Base-by-base conservation (phyloP, 1,140 invertebrate species). In the Rhagoletis zephyria region DNA sequence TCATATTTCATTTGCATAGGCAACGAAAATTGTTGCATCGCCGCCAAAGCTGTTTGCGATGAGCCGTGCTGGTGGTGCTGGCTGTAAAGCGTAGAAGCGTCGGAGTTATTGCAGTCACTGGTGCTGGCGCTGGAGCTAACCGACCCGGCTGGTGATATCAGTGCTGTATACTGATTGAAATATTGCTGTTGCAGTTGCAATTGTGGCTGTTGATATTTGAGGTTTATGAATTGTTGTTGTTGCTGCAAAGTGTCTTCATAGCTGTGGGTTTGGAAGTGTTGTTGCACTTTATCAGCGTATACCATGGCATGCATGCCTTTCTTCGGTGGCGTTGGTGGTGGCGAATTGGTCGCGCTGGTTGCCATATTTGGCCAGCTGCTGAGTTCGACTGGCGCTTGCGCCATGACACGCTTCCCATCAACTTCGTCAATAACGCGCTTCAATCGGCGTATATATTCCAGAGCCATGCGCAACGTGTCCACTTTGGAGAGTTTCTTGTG, bases 401-500 rank as follows among this genome's bases (percentile, higher is more conserved):
- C 85, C 45, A 30, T 85, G 1, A 51, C 63, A 64, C 86, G 70
- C 56, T 85, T 87, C 4, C 74, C 51, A 45, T 88, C 88, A 7
- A 88, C 88, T 67, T 92, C 91, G 59, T 91, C 94, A 3, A 98
- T 93, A 14, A 98, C 92, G 89, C 95, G 95, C 92, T 98, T 96
- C 45, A 99, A 94, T 89, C 96, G 96, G 87, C 96, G 95, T 89
- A 99, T 99, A 92, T 99, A 99, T 92, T 98, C 97, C 0, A 99
- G 97, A 2, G 98, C 98, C 91, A 98, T 95, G 88, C 97, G 94
- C 40, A 99, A 93, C 0, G 98, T 99, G 91, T 99, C 98, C 42
- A 99, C 98, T 95, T 99, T 99, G 91, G 97, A 97, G 19, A 99
- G 94, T 92, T 99, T 98, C 91, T 98, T 98, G 88, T 94, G 95